Percentiles rank a stretch among this genome's conserved stretches.
These are phyloP conservation scores for Sapayoa aenigma DNA, from an alignment of 2,113 vertebrate genomes.

Conservation along the genomic window DNA sequence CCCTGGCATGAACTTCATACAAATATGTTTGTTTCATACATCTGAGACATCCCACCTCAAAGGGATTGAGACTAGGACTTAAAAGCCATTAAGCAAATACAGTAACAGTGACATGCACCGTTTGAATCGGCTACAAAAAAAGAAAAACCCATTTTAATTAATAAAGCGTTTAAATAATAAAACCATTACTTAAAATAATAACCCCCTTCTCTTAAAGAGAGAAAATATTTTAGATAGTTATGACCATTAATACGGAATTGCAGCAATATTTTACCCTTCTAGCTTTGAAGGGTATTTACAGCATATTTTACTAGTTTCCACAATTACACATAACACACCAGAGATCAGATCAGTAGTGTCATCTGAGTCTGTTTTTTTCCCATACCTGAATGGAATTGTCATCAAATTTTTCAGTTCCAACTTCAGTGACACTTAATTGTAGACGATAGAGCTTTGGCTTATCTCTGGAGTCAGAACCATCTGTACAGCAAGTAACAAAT, in stretches of 20 bases:
- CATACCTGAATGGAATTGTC: conserved; percentile 93
- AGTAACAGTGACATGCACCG: not conserved
- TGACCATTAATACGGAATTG: not conserved
- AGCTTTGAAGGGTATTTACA: not conserved
- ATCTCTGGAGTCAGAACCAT: conserved; percentile 96
- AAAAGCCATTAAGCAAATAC: not conserved
- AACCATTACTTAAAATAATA: not conserved
- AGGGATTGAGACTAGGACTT: not conserved
- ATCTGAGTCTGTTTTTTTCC: not conserved
- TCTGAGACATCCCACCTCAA: not conserved
- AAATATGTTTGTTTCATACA: not conserved
- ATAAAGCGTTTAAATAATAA: not conserved
- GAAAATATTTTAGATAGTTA: not conserved
- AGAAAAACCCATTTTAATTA: not conserved
- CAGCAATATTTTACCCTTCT: not conserved
- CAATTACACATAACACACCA: not conserved
- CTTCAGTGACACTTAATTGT: conserved; percentile 94
- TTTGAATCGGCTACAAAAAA: not conserved
- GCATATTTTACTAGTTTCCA: not conserved
- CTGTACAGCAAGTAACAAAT: conserved; percentile 64
- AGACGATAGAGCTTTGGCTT: conserved; percentile 98
- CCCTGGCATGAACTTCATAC: not conserved
- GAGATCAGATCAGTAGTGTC: not conserved
- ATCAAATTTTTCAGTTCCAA: conserved; percentile 91
- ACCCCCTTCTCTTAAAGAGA: not conserved